Evolutionary conservation across 2,113 vertebrate species (phyloP).

Genomic region (Prinia subflava): DNA sequence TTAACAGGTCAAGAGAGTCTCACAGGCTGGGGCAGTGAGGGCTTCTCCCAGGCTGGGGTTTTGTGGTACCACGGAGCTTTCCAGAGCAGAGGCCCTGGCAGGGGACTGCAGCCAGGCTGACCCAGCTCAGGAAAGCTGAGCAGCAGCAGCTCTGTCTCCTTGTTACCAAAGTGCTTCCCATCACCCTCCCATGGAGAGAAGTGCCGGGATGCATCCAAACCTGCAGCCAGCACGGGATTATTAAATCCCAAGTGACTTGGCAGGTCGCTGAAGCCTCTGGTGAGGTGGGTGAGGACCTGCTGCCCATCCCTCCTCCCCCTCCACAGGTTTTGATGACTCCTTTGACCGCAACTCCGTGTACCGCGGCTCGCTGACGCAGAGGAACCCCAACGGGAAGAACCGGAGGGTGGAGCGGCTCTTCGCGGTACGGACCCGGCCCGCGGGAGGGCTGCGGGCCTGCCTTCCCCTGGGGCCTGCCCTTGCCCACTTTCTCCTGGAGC

Average conservation of each 20-base stretch:
- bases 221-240: fast-evolving
- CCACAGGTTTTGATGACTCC: constrained; percentile 30
- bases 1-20: background rate
- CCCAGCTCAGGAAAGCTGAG: background rate
- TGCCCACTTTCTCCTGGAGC: fast-evolving
- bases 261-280: background rate
- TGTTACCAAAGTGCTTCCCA: background rate
- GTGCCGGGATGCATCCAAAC: background rate
- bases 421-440: background rate
- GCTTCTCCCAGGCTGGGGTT: background rate
- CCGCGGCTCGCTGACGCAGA: constrained; percentile 84
- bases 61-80: background rate
- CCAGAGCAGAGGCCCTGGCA: background rate
- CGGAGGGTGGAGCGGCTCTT: constrained; percentile 60
- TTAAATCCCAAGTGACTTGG: background rate
- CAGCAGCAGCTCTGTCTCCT: background rate
- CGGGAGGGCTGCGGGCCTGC: background rate
- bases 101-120: background rate
- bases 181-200: background rate
- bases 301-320: background rate
- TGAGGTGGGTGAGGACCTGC: background rate
- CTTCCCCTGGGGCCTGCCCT: fast-evolving
- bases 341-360: constrained; percentile 77
- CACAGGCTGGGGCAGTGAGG: fast-evolving
- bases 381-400: constrained; percentile 75